Base-by-base conservation (phyloP, 1,140 invertebrate genomes). In the Melitaea cinxia region DNA sequence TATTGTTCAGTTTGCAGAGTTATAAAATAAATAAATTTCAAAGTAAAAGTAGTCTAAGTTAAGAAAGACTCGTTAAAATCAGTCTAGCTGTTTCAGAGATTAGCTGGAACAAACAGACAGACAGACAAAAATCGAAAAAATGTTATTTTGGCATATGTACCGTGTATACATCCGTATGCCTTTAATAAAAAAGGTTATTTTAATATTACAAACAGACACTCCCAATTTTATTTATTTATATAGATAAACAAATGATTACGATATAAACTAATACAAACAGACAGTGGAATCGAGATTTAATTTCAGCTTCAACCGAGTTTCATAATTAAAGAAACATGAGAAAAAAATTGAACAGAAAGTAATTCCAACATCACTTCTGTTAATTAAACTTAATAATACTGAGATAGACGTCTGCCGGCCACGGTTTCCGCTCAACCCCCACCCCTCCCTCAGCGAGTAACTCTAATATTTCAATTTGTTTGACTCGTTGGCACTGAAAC, bases 401-500 rank as follows among this genome's bases (percentile, higher is more conserved):
- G 42, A 47, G 56, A 58, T 58, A 47, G 54, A 21, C 56, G 24
- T 17, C 39, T 45, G 39, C 56, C 42, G 42, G 21, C 62, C 54
- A 33, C 49, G 56, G 50, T 54, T 59, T 59, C 50, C 56, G 49
- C 55, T 14, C 53, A 39, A 26, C 30, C 52, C n/a, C 24, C 39
- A n/a, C 37, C 15, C 35, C 26, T 49, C 37, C 33, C 10, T 24
- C 14, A 17, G 15, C 23, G 17, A 42, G 26, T 28, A 57, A 60
- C 55, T 28, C 50, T 63, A 65, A 67, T 67, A 67, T 71, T 71
- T 71, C 68, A 71, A 71, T 71, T 63, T 69, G 55, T 69, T 58
- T 57, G 60, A 58, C 60, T 58, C 50, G 37, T 59, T 64, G 55
- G 55, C 60, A 47, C 47, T 54, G 64, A 67, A 67, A 61, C 64